Percentiles rank a stretch among this genome's conserved stretches.
These are phyloP conservation scores for Pelobates cultripes DNA, from an alignment of 2,797 vertebrate species.

Conservation along the genomic window DNA sequence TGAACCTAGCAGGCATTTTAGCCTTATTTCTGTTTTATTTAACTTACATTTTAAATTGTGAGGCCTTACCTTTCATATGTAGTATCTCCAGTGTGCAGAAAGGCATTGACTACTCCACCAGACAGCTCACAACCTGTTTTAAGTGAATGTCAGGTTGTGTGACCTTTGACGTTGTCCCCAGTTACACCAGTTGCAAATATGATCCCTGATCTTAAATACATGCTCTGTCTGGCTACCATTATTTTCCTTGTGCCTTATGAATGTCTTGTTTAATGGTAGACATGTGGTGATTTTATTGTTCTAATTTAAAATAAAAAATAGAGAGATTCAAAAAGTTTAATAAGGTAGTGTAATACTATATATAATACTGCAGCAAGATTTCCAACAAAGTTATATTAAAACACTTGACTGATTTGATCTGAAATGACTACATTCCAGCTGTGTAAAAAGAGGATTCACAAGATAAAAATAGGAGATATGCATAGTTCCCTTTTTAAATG, in stretches of 20 bases:
- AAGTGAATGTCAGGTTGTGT: neutral
- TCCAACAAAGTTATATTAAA: neutral
- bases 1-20: constrained; percentile 53
- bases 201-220: neutral
- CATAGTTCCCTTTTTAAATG: too few relatives aligned
- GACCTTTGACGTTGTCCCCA: neutral
- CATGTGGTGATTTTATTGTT: too few relatives aligned
- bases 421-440: neutral
- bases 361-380: constrained; percentile 32
- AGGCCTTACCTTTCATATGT: constrained; percentile 65
- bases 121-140: neutral
- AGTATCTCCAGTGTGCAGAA: constrained; percentile 61
- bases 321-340: neutral
- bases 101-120: constrained; percentile 39
- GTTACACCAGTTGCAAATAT: neutral
- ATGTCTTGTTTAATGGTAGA: neutral
- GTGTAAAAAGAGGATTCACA: neutral
- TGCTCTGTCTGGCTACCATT: neutral
- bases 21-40: constrained; percentile 61
- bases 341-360: neutral
- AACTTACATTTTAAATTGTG: constrained; percentile 66
- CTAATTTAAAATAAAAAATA: constrained; percentile 6
- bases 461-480: too few relatives aligned
- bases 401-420: neutral
- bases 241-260: neutral